Evolutionary conservation across 1,140 invertebrate species (phyloP).

Genomic region (Diabrotica virgifera): DNA sequence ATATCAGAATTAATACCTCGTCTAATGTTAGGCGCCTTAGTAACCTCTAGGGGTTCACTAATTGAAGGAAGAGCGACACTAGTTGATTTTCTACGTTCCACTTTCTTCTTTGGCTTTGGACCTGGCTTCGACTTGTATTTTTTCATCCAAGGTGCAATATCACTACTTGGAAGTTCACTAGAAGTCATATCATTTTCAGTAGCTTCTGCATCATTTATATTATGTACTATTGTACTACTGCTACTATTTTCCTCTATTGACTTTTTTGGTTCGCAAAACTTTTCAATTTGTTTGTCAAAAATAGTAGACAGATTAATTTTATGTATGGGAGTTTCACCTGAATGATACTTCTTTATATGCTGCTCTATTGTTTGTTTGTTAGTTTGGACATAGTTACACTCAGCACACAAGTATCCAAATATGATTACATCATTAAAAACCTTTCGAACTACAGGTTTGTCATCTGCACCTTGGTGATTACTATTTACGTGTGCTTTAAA

Average conservation of each 20-base stretch:
- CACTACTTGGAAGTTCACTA: background rate
- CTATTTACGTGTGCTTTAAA: constrained; percentile 48
- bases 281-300: constrained; percentile 19
- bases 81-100: background rate
- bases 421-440: constrained; percentile 43
- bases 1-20: background rate
- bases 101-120: constrained; percentile 22
- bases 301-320: constrained; percentile 31
- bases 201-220: no score
- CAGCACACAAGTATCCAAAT: constrained; percentile 62
- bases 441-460: constrained; percentile 17
- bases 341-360: constrained; percentile 52
- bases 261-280: background rate
- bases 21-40: background rate
- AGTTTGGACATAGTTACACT: constrained; percentile 68
- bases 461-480: constrained; percentile 23
- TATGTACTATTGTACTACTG: no score
- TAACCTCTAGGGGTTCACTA: background rate
- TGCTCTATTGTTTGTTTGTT: constrained; percentile 56
- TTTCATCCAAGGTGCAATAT: background rate
- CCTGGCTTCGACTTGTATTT: constrained; percentile 21
- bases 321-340: constrained; percentile 23
- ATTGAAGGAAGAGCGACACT: no score
- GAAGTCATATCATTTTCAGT: no score
- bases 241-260: no score